Evolutionary conservation across 2,797 vertebrate species (phyloP).

Genomic region (Muscicapa striata): DNA sequence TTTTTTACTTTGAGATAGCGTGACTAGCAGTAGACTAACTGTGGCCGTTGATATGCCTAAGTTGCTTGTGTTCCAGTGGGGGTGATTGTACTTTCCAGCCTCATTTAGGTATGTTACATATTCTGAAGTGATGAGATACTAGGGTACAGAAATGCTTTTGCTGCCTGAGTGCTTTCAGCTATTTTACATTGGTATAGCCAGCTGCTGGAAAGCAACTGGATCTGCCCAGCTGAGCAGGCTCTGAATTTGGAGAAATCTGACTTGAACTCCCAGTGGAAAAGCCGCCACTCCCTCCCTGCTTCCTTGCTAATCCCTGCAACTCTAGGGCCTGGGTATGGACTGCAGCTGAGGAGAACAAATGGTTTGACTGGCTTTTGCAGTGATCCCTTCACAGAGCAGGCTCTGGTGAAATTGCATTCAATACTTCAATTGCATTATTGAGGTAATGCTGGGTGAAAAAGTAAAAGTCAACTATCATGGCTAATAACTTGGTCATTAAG

Average conservation of each 20-base stretch:
- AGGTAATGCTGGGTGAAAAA: background rate
- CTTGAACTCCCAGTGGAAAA: background rate
- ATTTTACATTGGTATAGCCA: background rate
- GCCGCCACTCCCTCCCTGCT: background rate
- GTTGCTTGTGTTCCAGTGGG: background rate
- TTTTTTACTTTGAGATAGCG: background rate
- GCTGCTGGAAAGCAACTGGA: slow-evolving; percentile 13
- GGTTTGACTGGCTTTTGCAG: background rate
- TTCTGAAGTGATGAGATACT: background rate
- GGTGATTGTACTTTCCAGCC: background rate
- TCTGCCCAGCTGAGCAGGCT: background rate
- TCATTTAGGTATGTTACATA: background rate
- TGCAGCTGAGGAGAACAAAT: background rate
- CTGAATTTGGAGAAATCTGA: background rate
- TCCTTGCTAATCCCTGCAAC: background rate
- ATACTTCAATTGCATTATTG: background rate
- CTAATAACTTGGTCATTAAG: background rate
- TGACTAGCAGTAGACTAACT: background rate
- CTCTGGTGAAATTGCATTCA: background rate
- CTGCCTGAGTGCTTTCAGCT: background rate
- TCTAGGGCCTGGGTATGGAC: background rate
- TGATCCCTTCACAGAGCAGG: background rate
- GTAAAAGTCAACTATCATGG: background rate
- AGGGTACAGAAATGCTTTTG: slow-evolving; percentile 3
- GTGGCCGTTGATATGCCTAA: no score